A percentile compares a stretch with the other conserved stretches of the same genome.
These are phyloP conservation scores for Fringilla coelebs DNA, from an alignment of 2,797 vertebrate species.

Conservation along the genomic window DNA sequence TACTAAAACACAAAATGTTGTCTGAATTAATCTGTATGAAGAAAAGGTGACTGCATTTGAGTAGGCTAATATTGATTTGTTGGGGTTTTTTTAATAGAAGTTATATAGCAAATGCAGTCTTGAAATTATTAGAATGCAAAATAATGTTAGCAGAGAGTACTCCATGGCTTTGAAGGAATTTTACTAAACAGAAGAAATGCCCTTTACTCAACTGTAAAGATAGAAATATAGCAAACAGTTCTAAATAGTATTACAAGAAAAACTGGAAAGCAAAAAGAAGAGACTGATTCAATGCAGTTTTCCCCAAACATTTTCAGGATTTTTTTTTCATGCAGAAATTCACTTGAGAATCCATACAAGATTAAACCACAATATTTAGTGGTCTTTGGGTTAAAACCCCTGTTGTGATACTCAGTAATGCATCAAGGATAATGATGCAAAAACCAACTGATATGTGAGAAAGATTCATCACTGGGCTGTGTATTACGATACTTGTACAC, in stretches of 20 bases:
- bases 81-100: background rate
- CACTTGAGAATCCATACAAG: background rate
- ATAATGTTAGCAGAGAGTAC: background rate
- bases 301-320: background rate
- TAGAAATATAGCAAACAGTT: background rate
- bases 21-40: background rate
- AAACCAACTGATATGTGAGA: background rate
- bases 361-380: background rate
- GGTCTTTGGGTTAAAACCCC: background rate
- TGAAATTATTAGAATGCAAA: conserved; percentile 51
- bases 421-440: background rate
- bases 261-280: background rate
- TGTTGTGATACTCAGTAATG: background rate
- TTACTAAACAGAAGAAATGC: background rate
- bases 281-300: background rate
- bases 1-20: background rate
- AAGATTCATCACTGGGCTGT: background rate
- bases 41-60: background rate
- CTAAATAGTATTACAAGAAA: background rate
- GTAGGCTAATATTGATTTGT: background rate
- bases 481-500: background rate
- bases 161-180: background rate
- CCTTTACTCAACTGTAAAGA: background rate
- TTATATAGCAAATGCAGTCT: background rate
- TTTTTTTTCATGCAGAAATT: background rate